Percentiles rank a stretch among this genome's conserved stretches.
These are phyloP conservation scores for Tipula helvola DNA, from an alignment of 2,888 invertebrate species.

Conservation along the genomic window DNA sequence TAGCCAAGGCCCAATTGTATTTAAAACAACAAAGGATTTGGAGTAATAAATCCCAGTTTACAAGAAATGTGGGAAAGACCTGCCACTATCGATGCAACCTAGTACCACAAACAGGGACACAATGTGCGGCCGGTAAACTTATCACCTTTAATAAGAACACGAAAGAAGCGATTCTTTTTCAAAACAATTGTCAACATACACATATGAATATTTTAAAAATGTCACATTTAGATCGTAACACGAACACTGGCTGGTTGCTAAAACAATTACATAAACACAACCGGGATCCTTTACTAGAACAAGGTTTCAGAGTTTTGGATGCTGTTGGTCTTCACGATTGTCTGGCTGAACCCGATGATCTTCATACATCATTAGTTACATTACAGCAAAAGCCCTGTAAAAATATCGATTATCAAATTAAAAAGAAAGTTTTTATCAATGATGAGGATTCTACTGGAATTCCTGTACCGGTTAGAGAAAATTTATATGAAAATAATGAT, in stretches of 20 bases:
- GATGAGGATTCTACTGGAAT: background rate
- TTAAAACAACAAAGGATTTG: background rate
- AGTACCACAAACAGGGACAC: background rate
- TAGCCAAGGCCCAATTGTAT: background rate
- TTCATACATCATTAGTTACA: no score
- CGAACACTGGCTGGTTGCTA: background rate
- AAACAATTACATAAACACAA: background rate
- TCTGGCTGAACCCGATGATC: no score
- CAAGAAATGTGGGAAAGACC: background rate
- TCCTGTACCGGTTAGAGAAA: background rate
- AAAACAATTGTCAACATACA: background rate
- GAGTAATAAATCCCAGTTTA: background rate
- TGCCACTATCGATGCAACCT: background rate
- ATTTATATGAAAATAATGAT: background rate
- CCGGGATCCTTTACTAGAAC: background rate
- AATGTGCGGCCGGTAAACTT: background rate
- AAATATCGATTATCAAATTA: no score
- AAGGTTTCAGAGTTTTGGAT: background rate
- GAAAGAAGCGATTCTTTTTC: background rate
- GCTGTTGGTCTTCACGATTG: background rate
- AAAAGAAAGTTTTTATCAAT: no score
- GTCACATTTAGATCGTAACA: background rate
- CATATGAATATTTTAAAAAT: background rate
- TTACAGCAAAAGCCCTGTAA: no score
- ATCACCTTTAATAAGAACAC: background rate